phyloP scores from a whole-genome alignment of 2,888 invertebrate genomes.

The Stenotaenia linearis region DNA sequence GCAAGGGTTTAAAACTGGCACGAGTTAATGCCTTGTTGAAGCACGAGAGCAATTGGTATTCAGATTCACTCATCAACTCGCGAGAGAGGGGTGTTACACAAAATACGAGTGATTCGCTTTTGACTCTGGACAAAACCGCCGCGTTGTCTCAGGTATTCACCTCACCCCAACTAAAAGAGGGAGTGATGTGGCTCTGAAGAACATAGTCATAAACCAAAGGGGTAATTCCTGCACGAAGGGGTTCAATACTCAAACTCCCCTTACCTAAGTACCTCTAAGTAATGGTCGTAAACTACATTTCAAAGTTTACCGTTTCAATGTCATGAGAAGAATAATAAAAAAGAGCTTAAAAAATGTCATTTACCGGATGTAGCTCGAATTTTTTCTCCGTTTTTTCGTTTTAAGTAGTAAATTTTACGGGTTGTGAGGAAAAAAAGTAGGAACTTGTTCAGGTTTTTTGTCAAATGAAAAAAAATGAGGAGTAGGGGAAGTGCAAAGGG shows the following conservation, averaged over 20 bases:
- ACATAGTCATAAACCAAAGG: conserved; percentile 17
- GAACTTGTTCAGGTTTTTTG: neutral
- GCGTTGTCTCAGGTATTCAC: conserved; percentile 7
- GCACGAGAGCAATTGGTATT: conserved; percentile 26
- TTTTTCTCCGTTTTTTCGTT: neutral
- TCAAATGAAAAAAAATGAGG: neutral
- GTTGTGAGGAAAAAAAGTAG: neutral
- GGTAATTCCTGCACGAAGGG: neutral
- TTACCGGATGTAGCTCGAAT: neutral
- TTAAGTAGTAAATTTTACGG: neutral
- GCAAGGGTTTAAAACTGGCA: neutral
- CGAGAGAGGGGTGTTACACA: neutral
- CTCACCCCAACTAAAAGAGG: conserved; percentile 7
- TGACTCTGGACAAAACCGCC: neutral
- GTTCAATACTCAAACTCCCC: neutral
- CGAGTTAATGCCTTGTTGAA: conserved; percentile 12
- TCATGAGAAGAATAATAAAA: too few species aligned
- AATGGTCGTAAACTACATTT: neutral
- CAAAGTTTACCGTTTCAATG: neutral
- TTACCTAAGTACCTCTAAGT: neutral
- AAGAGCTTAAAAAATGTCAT: neutral
- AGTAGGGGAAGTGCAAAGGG: neutral
- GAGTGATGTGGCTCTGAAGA: conserved; percentile 4
- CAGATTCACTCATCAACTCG: conserved; percentile 14
- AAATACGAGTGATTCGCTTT: neutral